phyloP scores from a whole-genome alignment of 2,888 invertebrate genomes.

The Eupithecia subfuscata region DNA sequence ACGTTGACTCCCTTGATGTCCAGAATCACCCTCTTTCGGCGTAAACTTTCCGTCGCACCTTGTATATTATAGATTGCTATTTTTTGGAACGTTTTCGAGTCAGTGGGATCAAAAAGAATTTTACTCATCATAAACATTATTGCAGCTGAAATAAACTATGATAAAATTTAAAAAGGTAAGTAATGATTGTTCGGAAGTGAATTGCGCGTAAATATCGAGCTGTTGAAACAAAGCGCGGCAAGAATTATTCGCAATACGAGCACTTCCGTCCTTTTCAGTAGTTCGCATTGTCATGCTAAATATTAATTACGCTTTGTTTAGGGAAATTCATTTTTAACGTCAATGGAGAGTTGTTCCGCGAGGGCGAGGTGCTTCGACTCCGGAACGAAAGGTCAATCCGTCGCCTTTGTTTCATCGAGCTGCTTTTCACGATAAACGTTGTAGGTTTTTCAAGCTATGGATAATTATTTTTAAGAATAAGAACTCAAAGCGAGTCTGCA shows the following conservation, averaged over 20 bases:
- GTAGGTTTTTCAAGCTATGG: no score
- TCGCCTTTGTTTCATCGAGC: background rate
- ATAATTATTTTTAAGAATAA: background rate
- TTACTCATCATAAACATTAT: background rate
- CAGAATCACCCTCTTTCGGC: no score
- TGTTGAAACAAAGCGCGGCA: conserved; percentile 30
- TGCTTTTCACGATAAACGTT: background rate
- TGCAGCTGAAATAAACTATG: background rate
- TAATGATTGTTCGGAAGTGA: conserved; percentile 10
- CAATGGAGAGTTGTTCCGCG: conserved; percentile 17
- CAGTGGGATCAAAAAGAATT: background rate
- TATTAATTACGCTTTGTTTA: conserved; percentile 39
- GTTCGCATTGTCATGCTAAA: conserved; percentile 38
- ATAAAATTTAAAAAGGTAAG: conserved; percentile 1
- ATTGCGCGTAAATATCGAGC: conserved; percentile 29
- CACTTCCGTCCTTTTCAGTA: conserved; percentile 36
- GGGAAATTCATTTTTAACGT: conserved; percentile 33
- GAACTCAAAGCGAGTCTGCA: background rate
- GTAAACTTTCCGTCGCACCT: no score
- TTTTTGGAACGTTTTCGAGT: background rate
- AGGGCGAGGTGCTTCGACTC: background rate
- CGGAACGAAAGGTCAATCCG: conserved; percentile 3
- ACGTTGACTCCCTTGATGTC: no score
- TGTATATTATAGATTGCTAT: background rate
- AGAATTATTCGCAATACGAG: conserved; percentile 33